These are phyloP conservation scores for Saguinus imperator DNA, from an alignment of 2,113 vertebrate genomes.

Conservation along the genomic window DNA sequence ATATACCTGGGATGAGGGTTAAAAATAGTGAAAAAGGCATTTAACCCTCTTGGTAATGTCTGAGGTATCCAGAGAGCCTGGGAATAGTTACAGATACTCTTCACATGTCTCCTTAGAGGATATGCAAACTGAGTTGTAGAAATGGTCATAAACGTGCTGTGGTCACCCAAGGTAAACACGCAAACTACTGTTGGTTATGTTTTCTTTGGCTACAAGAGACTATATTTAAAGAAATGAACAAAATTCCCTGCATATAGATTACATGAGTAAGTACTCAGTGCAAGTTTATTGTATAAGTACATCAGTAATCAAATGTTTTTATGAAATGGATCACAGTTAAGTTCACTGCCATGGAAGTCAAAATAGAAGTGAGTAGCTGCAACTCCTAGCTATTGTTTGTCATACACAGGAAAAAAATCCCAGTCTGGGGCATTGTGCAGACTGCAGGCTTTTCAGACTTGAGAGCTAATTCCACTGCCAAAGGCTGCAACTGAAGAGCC, in stretches of 20 bases:
- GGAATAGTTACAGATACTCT: slow-evolving; percentile 17
- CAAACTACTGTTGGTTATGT: slow-evolving; percentile 3
- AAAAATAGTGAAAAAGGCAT: neutral
- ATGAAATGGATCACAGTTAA: slow-evolving; percentile 16
- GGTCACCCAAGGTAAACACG: neutral
- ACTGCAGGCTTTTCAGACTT: neutral
- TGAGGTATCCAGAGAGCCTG: neutral
- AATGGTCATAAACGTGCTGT: neutral
- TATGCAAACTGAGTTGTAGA: neutral
- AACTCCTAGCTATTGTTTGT: neutral
- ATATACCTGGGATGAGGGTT: neutral
- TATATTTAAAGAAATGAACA: slow-evolving; percentile 33
- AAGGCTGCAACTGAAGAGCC: neutral
- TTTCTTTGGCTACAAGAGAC: neutral
- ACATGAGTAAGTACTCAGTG: neutral
- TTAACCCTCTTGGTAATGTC: neutral
- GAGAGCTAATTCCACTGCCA: neutral
- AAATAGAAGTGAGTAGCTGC: neutral
- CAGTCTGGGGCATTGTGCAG: neutral
- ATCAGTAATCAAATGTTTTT: slow-evolving; percentile 20
- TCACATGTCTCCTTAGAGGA: neutral
- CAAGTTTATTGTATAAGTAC: neutral
- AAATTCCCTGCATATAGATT: neutral
- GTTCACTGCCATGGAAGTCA: neutral
- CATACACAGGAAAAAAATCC: neutral